phyloP scores from a whole-genome alignment of 2,888 invertebrate species.

The Lottia scabra region DNA sequence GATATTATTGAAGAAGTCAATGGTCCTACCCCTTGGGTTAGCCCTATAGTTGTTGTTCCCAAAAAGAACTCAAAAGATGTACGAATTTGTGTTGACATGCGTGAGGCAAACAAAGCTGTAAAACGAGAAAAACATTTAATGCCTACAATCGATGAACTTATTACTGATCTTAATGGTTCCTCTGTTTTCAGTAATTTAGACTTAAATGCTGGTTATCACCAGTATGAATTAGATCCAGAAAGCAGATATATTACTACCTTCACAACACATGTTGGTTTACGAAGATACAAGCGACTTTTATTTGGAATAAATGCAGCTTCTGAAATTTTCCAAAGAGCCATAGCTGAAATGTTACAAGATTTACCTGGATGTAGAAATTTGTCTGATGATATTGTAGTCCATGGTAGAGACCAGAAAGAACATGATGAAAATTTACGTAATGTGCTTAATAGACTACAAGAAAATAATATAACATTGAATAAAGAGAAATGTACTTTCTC shows the following conservation, averaged over 20 bases:
- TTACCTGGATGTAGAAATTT: neutral
- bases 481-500: too few relatives aligned
- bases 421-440: too few relatives aligned
- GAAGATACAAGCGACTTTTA: too few relatives aligned
- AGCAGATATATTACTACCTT: neutral
- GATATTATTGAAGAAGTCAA: neutral
- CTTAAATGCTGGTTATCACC: neutral
- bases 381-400: too few relatives aligned
- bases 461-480: too few relatives aligned
- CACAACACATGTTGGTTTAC: neutral
- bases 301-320: slow-evolving; percentile 15
- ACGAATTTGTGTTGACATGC: slow-evolving; percentile 29
- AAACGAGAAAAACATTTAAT: slow-evolving; percentile 26
- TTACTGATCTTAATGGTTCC: slow-evolving; percentile 22
- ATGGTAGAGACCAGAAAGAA: too few relatives aligned
- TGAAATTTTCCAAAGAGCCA: slow-evolving; percentile 20
- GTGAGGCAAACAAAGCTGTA: slow-evolving; percentile 29
- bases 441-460: too few relatives aligned
- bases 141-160: slow-evolving; percentile 35
- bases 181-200: neutral
- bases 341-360: neutral
- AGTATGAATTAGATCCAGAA: neutral
- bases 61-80: neutral
- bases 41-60: neutral
- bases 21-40: neutral